Evolutionary conservation across 64 coral and sea anemone species (phyloP).

Genomic region (Montipora cactus): DNA sequence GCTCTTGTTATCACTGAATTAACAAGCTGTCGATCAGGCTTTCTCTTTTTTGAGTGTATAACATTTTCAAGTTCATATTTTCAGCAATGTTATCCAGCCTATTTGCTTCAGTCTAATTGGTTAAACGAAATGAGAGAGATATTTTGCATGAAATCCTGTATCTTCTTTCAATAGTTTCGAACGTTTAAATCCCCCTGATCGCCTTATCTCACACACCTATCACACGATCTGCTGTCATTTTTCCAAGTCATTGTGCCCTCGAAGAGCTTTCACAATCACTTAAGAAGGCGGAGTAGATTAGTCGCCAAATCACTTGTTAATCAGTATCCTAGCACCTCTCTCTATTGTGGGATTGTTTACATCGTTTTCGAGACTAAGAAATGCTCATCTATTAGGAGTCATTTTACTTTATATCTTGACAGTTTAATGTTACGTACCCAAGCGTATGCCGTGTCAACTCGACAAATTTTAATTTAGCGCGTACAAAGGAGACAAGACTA

Average conservation of each 20-base stretch:
- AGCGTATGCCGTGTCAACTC: not conserved
- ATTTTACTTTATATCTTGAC: not conserved
- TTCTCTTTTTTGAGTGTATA: too few species aligned
- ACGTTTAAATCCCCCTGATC: constrained; percentile 31
- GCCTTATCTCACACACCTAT: not conserved
- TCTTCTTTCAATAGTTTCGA: constrained; percentile 20
- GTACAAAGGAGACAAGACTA: not conserved
- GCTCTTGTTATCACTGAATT: too few species aligned
- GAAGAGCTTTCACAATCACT: constrained; percentile 60
- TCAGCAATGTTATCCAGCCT: not conserved
- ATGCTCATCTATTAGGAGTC: not conserved
- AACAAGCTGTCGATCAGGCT: too few species aligned
- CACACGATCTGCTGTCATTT: not conserved
- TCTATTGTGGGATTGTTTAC: constrained; percentile 38
- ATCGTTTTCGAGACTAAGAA: constrained; percentile 40
- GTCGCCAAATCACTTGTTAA: constrained; percentile 49
- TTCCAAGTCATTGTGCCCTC: constrained; percentile 1
- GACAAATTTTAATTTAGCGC: constrained; percentile 2
- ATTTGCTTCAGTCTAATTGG: not conserved
- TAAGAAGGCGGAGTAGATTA: constrained; percentile 36
- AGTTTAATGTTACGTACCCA: not conserved
- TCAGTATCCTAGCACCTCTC: constrained; percentile 4
- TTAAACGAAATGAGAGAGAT: not conserved
- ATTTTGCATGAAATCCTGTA: not conserved
- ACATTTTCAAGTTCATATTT: too few species aligned